Base-by-base conservation (phyloP, 2,797 vertebrate genomes). In the Notoglanidium macrostoma region DNA sequence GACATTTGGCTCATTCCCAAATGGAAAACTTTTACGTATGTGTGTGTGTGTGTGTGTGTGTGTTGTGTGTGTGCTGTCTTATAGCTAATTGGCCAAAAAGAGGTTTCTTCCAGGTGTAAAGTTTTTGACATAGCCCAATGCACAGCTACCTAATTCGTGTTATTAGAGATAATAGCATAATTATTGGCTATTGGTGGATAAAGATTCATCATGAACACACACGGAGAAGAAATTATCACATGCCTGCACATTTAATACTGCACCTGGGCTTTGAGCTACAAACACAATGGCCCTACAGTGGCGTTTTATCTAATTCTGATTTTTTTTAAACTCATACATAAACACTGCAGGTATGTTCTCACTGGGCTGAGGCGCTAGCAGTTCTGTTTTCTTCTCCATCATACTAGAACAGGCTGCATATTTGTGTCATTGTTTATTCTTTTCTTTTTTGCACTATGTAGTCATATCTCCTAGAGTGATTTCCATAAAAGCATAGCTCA, bases 101-200 rank as follows among this genome's bases (percentile, higher is more conserved):
- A 76, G 77, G 26, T 73, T 67, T 32, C n/a, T 87, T 77, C 23
- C 86, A 77, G 72, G 72, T 83, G 80, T 57, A 73, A 76, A 26
- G 32, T 76, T 87, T 40, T 83, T 86, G 68, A 77, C 84, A 86
- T 17, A 63, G 81, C 86, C 78, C 78, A 86, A 88, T 88, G 40
- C 79, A 61, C 88, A 89, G 79, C 63, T 9, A 35, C 73, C 74
- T 84, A 89, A 89, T 84, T 73, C 32, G 88, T 88, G 74, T 83
- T 88, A 86, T 88, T 89, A 88, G 72, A 70, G 85, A 84, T 90
- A 90, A 90, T 89, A 44, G 65, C 88, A 87, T 89, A 44, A 81
- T 63, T 88, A 88, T 85, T 90, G 83, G 83, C 85, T 89, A 55
- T 87, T 88, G 85, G 80, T 86, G 79, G 79, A 84, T 81, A 81